Base-by-base conservation (phyloP, 2,113 vertebrate genomes). In the Zonotrichia leucophrys region DNA sequence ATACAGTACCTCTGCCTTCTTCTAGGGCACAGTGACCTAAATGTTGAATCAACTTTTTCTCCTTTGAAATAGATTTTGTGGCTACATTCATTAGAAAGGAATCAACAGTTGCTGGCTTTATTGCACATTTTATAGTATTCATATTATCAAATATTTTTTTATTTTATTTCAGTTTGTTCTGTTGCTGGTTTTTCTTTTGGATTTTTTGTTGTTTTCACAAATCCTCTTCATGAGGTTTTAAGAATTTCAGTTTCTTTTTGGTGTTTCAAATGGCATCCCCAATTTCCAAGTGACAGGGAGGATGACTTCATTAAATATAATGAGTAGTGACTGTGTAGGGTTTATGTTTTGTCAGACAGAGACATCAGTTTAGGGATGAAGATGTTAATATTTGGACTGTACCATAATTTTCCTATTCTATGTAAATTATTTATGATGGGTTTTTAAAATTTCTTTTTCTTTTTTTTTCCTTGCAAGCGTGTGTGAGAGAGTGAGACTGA, bases 301-400 rank as follows among this genome's bases (percentile, higher is more conserved):
- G 94, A 97, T 78, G 74, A 55, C 72, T 72, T 94, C 81, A 96
- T 96, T 94, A 92, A 93, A 95, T 96, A 88, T 91, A 90, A 66
- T 60, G 42, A 59, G 87, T 92, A 73, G 93, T 95, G 80, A 77
- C 90, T 49, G 84, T 92, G 95, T 89, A 87, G 92, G 94, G 33
- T 59, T 95, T 95, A 85, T 91, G 56, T 96, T 94, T 89, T 95
- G 58, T 94, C 49, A 90, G 73, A 95, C 55, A 76, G 30, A 75
- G 64, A 87, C 90, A 89, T 89, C 73, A 69, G 55, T 93, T 79
- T 92, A 95, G 97, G 96, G 91, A 83, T 79, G 87, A 98, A 98
- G 98, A 98, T 99, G 99, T 99, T 99, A 99, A 99, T 99, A 98
- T 98, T 99, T 98, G 98, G 98, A 98, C 95, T 99, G 99, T 99